phyloP scores from a whole-genome alignment of 1,140 invertebrate genomes.

The Brachionus angularis region DNA sequence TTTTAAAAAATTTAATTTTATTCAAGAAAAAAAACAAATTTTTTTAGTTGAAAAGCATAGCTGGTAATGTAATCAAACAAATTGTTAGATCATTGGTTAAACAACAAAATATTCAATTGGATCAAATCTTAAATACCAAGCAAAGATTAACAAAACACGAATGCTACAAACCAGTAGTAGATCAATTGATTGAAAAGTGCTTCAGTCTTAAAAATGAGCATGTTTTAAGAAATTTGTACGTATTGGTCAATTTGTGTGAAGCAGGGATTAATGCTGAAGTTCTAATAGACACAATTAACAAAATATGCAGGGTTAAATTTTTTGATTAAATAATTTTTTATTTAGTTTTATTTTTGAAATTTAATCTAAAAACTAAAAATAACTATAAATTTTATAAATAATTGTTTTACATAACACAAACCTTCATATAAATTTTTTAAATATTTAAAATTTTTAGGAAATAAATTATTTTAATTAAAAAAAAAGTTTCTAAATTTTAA shows the following conservation, averaged over 20 bases:
- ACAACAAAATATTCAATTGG: slow-evolving; percentile 44
- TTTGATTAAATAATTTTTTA: slow-evolving; percentile 6
- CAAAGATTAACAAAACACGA: slow-evolving; percentile 47
- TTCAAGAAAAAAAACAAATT: background rate
- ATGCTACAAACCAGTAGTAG: slow-evolving; percentile 51
- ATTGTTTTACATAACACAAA: too few species aligned
- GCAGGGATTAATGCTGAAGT: slow-evolving; percentile 44
- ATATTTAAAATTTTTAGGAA: too few species aligned
- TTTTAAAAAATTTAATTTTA: background rate
- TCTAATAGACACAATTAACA: slow-evolving; percentile 2
- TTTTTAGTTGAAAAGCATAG: slow-evolving; percentile 48
- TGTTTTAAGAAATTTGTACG: slow-evolving; percentile 57
- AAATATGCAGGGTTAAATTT: background rate
- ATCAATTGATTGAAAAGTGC: slow-evolving; percentile 48
- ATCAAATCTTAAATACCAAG: slow-evolving; percentile 45
- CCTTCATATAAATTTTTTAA: too few species aligned
- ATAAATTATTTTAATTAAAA: too few species aligned
- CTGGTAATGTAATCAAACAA: slow-evolving; percentile 46
- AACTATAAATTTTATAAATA: too few species aligned
- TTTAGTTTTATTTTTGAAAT: too few species aligned
- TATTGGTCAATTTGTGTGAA: slow-evolving; percentile 60
- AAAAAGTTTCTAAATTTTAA: too few species aligned
- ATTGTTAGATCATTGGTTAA: slow-evolving; percentile 47
- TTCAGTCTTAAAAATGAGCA: slow-evolving; percentile 55
- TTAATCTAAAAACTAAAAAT: too few species aligned